Base-by-base conservation (phyloP, 2,797 vertebrate genomes). In the Aplochiton taeniatus region DNA sequence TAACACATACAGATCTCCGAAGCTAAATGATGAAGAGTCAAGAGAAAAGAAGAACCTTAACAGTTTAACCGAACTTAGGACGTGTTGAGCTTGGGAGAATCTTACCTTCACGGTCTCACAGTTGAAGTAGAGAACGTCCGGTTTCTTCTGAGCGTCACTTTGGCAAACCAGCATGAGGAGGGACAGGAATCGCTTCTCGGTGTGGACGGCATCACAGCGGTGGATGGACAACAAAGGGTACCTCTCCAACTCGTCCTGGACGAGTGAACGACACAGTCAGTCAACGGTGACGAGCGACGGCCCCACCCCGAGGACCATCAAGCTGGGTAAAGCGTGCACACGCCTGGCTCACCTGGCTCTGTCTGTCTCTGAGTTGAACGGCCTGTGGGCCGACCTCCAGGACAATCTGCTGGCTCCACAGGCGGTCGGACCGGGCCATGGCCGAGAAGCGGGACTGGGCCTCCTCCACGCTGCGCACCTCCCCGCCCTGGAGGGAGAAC, bases 321-420 rank as follows among this genome's bases (percentile, higher is more conserved):
- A 31, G 31, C 31, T 31, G 31, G 2, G 3, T 31, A 31, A 31
- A 31, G 31, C 31, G 2, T 3, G 31, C 31, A 31, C 31, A 31
- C 31, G 31, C 31, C 31, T 6, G 5, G 31, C 76, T 69, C 70
- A 91, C 92, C 84, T 90, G 80, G 61, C 61, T 90, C 72, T 89
- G 80, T 13, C 63, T 51, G 68, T 92, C 91, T 50, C 81, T 60
- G 14, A 92, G 87, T 1, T 65, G 54, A 58, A 92, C 51, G 19
- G 65, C 74, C 12, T 78, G 63, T 0, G 47, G 6, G 9, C 72
- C 76, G 0, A 70, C 82, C 74, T 66, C 89, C 64, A 96, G 86
- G 48, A 90, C 75, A 92, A 96, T 94, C 74, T 93, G 89, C 46
- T 95, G 94, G 20, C 90, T 92, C 93, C 94, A 95, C 69, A 95